Evolutionary conservation across 2,797 vertebrate species (phyloP), one percentile per base, ranked within the genome.

Genomic region (Adelosebastes latens): DNA sequence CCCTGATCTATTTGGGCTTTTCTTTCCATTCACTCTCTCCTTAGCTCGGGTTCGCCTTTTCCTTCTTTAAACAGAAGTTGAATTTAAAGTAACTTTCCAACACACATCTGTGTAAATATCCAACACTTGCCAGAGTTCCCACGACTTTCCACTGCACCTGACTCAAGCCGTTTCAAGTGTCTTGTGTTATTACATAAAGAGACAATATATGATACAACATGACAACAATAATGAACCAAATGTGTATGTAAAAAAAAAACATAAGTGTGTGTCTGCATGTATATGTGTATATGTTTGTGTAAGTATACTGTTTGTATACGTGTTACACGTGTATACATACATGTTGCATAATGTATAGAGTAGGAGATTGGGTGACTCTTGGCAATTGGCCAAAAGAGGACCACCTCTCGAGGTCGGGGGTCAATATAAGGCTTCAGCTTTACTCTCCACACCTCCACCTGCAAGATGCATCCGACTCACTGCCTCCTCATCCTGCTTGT

Each of bases 31-130:
- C 14, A 2, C 53, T 29, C 16, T 68, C 52, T 32, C 4, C 29
- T 59, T 6, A 8, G 10, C 25, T 24, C 13, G 2, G 13, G 34
- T 34, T 75, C 55, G 12, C n/a, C 4, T 64, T 74, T 25, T 36
- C 29, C 29, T 29, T 55, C 32, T 72, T 71, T 63, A 64, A 60
- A 73, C 52, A 66, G 16, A 70, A 32, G n/a, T 10, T 64, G 6
- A 25, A 42, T 84, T 71, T 24, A 39, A 65, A 63, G 59, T 22
- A 71, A 42, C 31, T 24, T 64, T 67, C 60, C 25, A 68, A n/a
- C 69, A 32, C 58, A 12, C 87, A 93, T 88, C 89, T 93, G 92
- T 81, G 81, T 72, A 83, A 93, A 94, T 60, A 89, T 3, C 2
- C 1, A 8, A 9, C 85, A 86, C 61, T 62, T 87, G 64, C 1